Evolutionary conservation across 2,797 vertebrate species (phyloP), one percentile per base, ranked within the genome.

Genomic region (Myotis pilosus): DNA sequence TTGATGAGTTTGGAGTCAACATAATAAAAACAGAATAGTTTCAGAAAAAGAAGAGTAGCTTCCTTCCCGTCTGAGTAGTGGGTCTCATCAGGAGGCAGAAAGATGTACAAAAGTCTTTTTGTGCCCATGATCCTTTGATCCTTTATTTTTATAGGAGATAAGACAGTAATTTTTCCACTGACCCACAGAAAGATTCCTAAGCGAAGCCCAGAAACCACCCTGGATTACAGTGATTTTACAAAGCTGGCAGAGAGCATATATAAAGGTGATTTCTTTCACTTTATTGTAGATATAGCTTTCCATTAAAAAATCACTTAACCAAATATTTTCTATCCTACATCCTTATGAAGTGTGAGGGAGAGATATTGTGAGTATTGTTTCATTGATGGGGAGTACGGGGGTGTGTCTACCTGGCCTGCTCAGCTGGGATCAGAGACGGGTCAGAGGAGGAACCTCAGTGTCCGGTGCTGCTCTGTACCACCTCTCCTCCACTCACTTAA

Each of bases 191-290:
- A 94, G 71, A 81, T 91, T 95, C 89, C 82, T 92, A 71, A 91
- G 38, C 94, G 82, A 92, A 95, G 10, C 28, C 64, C 25, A 92
- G 69, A 95, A 95, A 90, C 10, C 15, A 47, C 33, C 76, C 57
- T 76, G 92, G 92, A 96, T 97, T 96, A 93, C n/a, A 16, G 72
- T 76, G 89, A 93, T 93, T 97, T 97, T 94, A 96, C 89, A 89
- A 94, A 95, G 80, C 81, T 81, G 44, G 33, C 76, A 92, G 92
- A 82, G 83, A 95, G 64, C 60, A 81, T 82, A 78, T 78, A 68
- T 91, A 85, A 96, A 92, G 44, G 7, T 91, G 49, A 90, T 93
- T 95, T 90, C n/a, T 49, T 89, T 85, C 23, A 28, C 38, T 4
- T 93, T 76, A 55, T 51, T 95, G 94, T 93, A 66, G 95, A 19